A percentile compares a stretch with the other conserved stretches of the same genome.
These are phyloP conservation scores for Synergus japonicus DNA, from an alignment of 2,888 invertebrate species.

Conservation along the genomic window DNA sequence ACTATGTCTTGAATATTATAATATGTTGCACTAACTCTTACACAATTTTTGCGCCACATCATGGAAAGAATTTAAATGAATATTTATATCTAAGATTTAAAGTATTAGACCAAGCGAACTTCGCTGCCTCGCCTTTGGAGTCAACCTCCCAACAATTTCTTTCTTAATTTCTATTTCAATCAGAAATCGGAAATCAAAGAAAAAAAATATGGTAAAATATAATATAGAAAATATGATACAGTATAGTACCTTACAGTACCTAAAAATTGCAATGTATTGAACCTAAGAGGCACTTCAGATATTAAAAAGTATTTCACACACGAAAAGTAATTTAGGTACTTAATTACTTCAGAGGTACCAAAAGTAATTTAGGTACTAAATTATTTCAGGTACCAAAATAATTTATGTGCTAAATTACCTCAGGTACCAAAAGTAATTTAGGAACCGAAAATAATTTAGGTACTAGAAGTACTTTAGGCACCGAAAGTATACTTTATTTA, in stretches of 20 bases:
- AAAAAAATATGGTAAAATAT: background rate
- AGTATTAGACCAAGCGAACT: background rate
- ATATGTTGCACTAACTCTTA: background rate
- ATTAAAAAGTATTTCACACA: no score
- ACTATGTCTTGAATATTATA: background rate
- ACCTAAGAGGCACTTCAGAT: no score
- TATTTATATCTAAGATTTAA: background rate
- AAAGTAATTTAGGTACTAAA: no score
- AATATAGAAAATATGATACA: background rate
- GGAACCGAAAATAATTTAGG: no score
- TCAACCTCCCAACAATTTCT: background rate
- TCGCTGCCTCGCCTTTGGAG: background rate
- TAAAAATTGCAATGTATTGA: no score
- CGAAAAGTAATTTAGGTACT: no score
- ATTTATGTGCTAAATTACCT: no score
- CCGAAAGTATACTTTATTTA: no score
- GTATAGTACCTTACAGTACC: no score
- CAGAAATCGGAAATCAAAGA: no score
- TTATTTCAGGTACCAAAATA: no score
- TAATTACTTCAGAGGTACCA: no score
- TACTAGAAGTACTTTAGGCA: background rate
- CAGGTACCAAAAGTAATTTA: background rate
- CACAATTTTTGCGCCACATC: background rate
- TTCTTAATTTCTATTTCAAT: background rate
- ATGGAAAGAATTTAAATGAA: background rate